Base-by-base conservation (phyloP, 1,140 invertebrate genomes). In the Papilio helenus region DNA sequence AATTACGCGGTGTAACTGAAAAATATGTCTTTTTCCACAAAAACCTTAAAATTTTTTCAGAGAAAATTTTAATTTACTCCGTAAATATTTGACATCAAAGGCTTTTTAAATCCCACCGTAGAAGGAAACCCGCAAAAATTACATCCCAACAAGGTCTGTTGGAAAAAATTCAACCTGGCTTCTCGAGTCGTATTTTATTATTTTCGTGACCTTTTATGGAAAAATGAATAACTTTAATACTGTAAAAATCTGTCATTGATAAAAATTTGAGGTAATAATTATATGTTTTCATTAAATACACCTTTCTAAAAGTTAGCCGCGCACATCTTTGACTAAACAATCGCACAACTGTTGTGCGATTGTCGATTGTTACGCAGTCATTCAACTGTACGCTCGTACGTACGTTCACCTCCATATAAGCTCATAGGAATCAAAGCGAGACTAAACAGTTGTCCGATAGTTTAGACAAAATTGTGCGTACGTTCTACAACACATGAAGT, bases 51-150 rank as follows among this genome's bases (percentile, higher is more conserved):
- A 65, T n/a, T 29, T 26, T 29, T 26, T 14, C 61, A 29, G 51
- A 51, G 7, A 3, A 29, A 14, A 14, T 65, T 29, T 65, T 65
- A 65, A 26, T 29, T 65, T 29, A 65, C 61, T 29, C 61, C 61
- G 61, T 65, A 26, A 65, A 65, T 65, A 65, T 29, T 16, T 16
- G 26, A 65, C 61, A 16, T 68, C 61, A 68, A 68, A 68, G 61
- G 61, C 61, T 29, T 68, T 68, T 68, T 26, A 68, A 68, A 29
- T 68, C 12, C 29, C 14, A 18, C 29, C 61, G 18, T 5, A 34
- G 61, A 61, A 58, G 55, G 23, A 61, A 65, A 68, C 61, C 26
- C 61, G 26, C 61, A 68, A 68, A 29, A 29, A 29, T 68, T 14
- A 29, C 26, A 16, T 34, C 61, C 12, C 14, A 5, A 26, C 26